Evolutionary conservation across 1,140 invertebrate genomes (phyloP).

Genomic region (Drosophila ercepeae): DNA sequence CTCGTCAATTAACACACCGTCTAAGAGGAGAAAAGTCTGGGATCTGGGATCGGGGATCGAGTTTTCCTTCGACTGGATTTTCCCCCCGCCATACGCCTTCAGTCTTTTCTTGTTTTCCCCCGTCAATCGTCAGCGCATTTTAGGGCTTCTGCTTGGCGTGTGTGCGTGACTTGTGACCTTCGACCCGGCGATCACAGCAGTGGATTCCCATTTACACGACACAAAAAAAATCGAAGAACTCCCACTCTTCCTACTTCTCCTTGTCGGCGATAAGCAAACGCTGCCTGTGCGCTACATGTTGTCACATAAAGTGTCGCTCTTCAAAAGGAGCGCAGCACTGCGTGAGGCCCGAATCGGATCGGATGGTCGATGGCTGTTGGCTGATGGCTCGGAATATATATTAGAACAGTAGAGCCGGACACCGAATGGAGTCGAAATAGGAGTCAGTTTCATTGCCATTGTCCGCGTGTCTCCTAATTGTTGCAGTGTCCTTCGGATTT

Average conservation of each 20-base stretch:
- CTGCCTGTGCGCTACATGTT: slow-evolving; percentile 64
- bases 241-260: slow-evolving; percentile 6
- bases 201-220: not conserved
- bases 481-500: slow-evolving; percentile 72
- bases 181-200: slow-evolving; percentile 16
- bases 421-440: slow-evolving; percentile 18
- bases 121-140: slow-evolving; percentile 72
- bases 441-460: slow-evolving; percentile 45
- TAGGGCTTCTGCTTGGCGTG: slow-evolving; percentile 41
- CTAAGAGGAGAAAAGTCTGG: slow-evolving; percentile 22
- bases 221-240: not conserved
- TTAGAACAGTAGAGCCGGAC: not conserved
- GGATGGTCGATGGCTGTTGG: slow-evolving; percentile 5
- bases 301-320: slow-evolving; percentile 79
- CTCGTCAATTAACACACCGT: slow-evolving; percentile 76
- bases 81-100: slow-evolving; percentile 28
- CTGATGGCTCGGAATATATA: not conserved
- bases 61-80: slow-evolving; percentile 19
- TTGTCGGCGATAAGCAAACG: slow-evolving; percentile 52
- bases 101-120: not conserved
- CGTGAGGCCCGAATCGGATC: slow-evolving; percentile 56
- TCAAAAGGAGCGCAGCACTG: slow-evolving; percentile 63
- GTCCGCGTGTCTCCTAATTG: slow-evolving; percentile 66
- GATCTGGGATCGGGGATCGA: slow-evolving; percentile 1
- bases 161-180: slow-evolving; percentile 58